A percentile compares a stretch with the other conserved stretches of the same genome.
These are phyloP conservation scores for Blennius ocellaris DNA, from an alignment of 2,113 vertebrate genomes.

Conservation along the genomic window DNA sequence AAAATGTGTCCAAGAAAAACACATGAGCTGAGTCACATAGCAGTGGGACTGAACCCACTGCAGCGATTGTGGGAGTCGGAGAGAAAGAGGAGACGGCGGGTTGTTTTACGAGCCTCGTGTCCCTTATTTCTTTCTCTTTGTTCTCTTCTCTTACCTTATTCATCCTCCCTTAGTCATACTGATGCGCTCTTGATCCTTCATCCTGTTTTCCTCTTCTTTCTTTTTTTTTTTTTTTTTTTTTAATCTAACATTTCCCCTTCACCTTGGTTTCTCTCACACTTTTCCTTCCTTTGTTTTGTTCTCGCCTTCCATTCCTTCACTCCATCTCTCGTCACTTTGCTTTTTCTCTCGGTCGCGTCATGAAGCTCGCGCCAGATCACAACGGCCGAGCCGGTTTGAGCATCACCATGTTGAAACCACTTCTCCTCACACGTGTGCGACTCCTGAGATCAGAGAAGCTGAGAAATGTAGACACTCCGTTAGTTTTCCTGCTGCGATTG, in stretches of 20 bases:
- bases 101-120: not conserved
- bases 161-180: not conserved
- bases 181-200: not conserved
- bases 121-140: not conserved
- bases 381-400: no score
- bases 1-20: constrained; percentile 74
- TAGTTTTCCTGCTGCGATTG: not conserved
- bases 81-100: constrained; percentile 25
- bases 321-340: not conserved
- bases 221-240: not conserved
- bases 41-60: constrained; percentile 43
- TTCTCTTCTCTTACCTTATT: not conserved
- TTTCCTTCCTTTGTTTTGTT: constrained; percentile 24
- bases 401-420: constrained; percentile 9
- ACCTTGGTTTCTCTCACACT: constrained; percentile 14
- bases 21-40: constrained; percentile 46
- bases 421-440: not conserved
- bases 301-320: not conserved
- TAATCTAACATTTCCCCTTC: constrained; percentile 2
- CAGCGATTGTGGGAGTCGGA: constrained; percentile 42
- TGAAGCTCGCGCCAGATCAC: not conserved
- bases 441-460: no score
- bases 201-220: not conserved
- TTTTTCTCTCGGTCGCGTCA: constrained; percentile 7
- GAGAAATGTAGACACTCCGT: no score